These are phyloP conservation scores for Lordiphosa collinella DNA, from an alignment of 1,140 invertebrate genomes.

Conservation along the genomic window DNA sequence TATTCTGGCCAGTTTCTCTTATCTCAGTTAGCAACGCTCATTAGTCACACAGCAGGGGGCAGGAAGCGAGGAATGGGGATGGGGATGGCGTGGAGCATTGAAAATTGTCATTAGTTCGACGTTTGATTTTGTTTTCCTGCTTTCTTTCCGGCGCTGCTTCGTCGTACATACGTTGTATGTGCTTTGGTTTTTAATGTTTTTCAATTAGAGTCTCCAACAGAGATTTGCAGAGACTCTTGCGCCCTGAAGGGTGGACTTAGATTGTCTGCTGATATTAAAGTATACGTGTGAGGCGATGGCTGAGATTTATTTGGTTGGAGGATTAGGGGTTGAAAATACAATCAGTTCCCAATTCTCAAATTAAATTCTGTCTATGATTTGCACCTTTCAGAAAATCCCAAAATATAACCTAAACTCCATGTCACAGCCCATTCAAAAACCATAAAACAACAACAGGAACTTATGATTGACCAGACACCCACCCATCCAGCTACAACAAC, in stretches of 20 bases:
- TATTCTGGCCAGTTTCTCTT: conserved; percentile 40
- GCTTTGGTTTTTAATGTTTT: conserved; percentile 63
- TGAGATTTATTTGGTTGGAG: conserved; percentile 3
- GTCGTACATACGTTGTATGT: conserved; percentile 49
- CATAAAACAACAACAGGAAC: too few relatives aligned
- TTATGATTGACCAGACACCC: background rate
- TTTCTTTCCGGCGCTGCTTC: too few relatives aligned
- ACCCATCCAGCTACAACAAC: conserved; percentile 17
- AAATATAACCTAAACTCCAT: too few relatives aligned
- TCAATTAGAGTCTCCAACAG: conserved; percentile 60
- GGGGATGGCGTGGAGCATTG: conserved; percentile 59
- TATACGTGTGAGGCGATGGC: background rate
- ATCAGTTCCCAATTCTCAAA: too few relatives aligned
- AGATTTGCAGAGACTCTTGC: conserved; percentile 45
- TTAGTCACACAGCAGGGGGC: conserved; percentile 66
- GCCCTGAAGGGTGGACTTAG: conserved; percentile 22
- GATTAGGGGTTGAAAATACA: too few relatives aligned
- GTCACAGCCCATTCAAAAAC: too few relatives aligned
- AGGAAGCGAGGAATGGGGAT: background rate
- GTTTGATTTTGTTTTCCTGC: conserved; percentile 61
- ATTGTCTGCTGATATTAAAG: conserved; percentile 15
- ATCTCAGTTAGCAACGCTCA: conserved; percentile 70
- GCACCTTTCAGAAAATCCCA: too few relatives aligned
- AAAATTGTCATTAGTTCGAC: conserved; percentile 75
- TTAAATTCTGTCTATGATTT: too few relatives aligned